Evolutionary conservation across 2,888 invertebrate genomes (phyloP).

Genomic region (Eurois occulta): DNA sequence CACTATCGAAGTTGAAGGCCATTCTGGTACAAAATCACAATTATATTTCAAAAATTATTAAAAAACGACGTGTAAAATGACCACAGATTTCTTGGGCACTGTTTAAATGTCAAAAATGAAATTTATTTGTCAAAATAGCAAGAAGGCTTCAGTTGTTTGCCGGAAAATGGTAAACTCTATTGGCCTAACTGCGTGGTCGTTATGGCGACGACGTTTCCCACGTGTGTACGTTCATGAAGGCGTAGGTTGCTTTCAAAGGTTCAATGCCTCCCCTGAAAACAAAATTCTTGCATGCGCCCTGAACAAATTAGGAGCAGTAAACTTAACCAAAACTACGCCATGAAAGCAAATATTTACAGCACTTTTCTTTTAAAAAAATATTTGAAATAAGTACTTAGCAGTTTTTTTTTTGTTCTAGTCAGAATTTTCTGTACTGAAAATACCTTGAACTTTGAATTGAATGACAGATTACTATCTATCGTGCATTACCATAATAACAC

Average conservation of each 20-base stretch:
- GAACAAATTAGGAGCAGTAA: constrained; percentile 51
- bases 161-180: constrained; percentile 82
- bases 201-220: constrained; percentile 74
- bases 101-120: constrained; percentile 54
- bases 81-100: constrained; percentile 73
- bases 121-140: constrained; percentile 68
- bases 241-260: constrained; percentile 61
- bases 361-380: constrained; percentile 20
- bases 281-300: constrained; percentile 56
- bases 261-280: constrained; percentile 65
- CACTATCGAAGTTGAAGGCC: constrained; percentile 87
- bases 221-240: constrained; percentile 50
- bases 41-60: constrained; percentile 34
- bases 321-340: constrained; percentile 31
- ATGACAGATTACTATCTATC: constrained; percentile 47
- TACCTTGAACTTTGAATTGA: constrained; percentile 34
- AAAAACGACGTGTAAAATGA: constrained; percentile 56
- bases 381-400: constrained; percentile 24
- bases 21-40: constrained; percentile 70
- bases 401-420: constrained; percentile 10
- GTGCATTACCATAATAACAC: constrained; percentile 48
- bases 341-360: constrained; percentile 29
- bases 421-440: constrained; percentile 5
- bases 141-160: constrained; percentile 67
- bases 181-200: constrained; percentile 84